Base-by-base conservation (phyloP, 2,888 invertebrate genomes). In the Sesamia inferens region DNA sequence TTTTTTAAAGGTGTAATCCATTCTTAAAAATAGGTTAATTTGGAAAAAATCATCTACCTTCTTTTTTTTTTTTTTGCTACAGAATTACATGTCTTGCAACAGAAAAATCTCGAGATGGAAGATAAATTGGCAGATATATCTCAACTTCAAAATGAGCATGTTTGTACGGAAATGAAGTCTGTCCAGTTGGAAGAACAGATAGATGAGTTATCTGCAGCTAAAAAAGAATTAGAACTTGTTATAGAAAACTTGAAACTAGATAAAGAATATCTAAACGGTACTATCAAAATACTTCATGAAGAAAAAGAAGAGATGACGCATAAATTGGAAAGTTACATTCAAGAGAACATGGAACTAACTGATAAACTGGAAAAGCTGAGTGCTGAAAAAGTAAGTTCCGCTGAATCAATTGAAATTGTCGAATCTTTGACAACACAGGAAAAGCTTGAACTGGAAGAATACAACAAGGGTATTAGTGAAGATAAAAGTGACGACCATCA, bases 131-230 rank as follows among this genome's bases (percentile, higher is more conserved):
- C 96, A 54, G 97, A 97, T 84, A 96, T 97, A 74, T 96, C 97
- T 63, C 96, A 97, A 84, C 93, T 97, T 8, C 97, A 97, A 92
- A 97, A 96, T 92, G 97, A 97, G 70, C 97, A 97, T 89, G 98
- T 98, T n/a, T 97, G 97, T 44, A 97, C 98, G 1, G 98, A 98
- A 95, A 97, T 98, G 89, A 97, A 97, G 85, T 97, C 97, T 11
- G 97, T 98, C 55, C 98, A 98, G 87, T 92, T 98, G 77, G 98
- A 98, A 92, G 98, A 98, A 91, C 97, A 98, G 90, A 93, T 98
- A 64, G 98, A 97, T 87, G 93, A 96, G 72, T 88, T 97, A 6
- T 94, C 95, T 80, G 93, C 93, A 51, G 94, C 96, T 76, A 97
- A 96, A 84, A 94, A 94, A 82, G 94, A 95, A 84, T 85, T 97